Conservation (phyloP, 2,113 vertebrate species). For the Rostratula benghalensis region DNA sequence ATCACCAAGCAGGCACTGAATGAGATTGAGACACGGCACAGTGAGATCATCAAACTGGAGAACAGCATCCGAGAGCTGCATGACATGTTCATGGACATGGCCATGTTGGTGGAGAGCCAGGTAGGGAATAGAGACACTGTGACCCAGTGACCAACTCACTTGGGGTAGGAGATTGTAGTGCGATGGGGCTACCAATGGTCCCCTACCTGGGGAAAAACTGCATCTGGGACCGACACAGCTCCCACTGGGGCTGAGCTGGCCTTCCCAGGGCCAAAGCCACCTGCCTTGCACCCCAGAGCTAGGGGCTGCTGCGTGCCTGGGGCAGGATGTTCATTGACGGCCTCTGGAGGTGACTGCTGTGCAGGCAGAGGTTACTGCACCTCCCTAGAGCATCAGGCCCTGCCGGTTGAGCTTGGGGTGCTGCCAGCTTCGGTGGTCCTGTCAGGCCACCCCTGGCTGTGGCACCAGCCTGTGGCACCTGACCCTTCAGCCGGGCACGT, state of each 20-base stretch:
- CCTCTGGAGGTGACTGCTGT: neutral
- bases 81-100: slow-evolving; percentile 99
- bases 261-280: neutral
- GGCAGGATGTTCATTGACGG: accelerated
- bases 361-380: neutral
- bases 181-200: accelerated
- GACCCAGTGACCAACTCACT: neutral
- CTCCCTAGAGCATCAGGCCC: neutral
- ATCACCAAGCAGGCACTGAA: slow-evolving; percentile 95
- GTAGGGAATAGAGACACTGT: slow-evolving; percentile 66
- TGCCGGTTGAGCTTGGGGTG: neutral
- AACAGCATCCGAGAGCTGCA: slow-evolving; percentile 97
- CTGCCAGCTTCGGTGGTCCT: neutral
- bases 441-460: neutral
- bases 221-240: neutral
- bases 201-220: neutral
- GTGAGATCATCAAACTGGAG: slow-evolving; percentile 96
- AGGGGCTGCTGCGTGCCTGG: accelerated
- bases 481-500: neutral
- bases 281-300: accelerated
- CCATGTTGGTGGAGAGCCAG: slow-evolving; percentile 98
- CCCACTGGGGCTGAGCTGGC: neutral
- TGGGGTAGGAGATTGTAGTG: neutral
- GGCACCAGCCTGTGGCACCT: accelerated
- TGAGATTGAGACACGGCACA: slow-evolving; percentile 94